These are phyloP conservation scores for Saguinus midas DNA, from an alignment of 2,113 vertebrate species.

Conservation along the genomic window DNA sequence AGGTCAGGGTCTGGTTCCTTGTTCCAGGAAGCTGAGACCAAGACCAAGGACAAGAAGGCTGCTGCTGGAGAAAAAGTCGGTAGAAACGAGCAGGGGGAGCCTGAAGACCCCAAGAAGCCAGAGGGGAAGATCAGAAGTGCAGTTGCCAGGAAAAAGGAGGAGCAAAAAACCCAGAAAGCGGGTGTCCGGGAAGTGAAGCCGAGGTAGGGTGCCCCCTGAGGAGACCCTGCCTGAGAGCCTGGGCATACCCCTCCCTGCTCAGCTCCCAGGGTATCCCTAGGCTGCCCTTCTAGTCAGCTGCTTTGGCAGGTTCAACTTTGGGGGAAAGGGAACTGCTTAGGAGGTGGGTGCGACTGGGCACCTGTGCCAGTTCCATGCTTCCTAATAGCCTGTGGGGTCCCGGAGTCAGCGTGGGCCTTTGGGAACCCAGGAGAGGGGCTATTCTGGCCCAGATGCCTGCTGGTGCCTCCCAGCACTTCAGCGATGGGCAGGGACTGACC, in stretches of 20 bases:
- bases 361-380: not conserved
- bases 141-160: not conserved
- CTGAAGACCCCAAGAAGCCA: not conserved
- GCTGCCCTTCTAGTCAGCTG: no score
- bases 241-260: not conserved
- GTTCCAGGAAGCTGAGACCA: conserved; percentile 28
- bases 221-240: not conserved
- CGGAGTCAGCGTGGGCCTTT: not conserved
- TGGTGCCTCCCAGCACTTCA: no score
- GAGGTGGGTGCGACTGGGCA: fast-evolving
- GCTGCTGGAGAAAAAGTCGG: not conserved
- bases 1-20: not conserved
- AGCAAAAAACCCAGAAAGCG: not conserved
- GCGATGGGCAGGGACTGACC: not conserved
- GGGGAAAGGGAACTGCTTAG: fast-evolving
- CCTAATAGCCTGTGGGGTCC: not conserved
- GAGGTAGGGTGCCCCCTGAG: conserved; percentile 53
- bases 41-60: fast-evolving
- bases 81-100: not conserved
- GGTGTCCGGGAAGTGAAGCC: fast-evolving
- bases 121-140: fast-evolving
- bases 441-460: fast-evolving
- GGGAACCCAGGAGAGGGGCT: not conserved
- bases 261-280: not conserved
- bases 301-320: not conserved